Percentiles rank a stretch among this genome's conserved stretches.
phyloP scores from a whole-genome alignment of 2,113 vertebrate genomes.

The Aphyosemion australe region DNA sequence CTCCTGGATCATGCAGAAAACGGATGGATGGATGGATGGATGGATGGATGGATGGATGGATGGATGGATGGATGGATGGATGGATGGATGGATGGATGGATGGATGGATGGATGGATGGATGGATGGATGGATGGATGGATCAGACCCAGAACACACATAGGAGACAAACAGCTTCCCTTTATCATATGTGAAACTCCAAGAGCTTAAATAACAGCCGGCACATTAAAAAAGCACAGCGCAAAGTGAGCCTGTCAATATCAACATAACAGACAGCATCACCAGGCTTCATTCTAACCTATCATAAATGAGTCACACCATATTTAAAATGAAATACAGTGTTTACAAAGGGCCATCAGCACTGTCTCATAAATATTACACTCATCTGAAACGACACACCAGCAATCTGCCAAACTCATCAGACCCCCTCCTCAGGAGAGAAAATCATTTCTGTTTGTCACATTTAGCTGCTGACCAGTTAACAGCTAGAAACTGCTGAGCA shows the following conservation, averaged over 20 bases:
- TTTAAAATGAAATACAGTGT: constrained; percentile 44
- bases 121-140: no score
- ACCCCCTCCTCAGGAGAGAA: constrained; percentile 17
- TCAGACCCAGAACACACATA: neutral
- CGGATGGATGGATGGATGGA: no score
- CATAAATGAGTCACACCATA: constrained; percentile 32
- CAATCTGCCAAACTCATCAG: constrained; percentile 16
- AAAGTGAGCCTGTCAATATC: constrained; percentile 4
- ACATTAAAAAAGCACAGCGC: constrained; percentile 5
- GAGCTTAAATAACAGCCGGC: constrained; percentile 7
- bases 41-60: no score
- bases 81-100: no score
- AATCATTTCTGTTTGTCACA: constrained; percentile 42
- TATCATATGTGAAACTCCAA: neutral
- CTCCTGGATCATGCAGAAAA: no score
- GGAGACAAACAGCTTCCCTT: neutral
- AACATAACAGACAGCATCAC: constrained; percentile 12
- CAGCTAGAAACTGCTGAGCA: constrained; percentile 29
- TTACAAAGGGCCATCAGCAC: constrained; percentile 38
- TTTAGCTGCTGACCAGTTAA: constrained; percentile 34
- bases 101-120: no score
- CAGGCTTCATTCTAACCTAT: constrained; percentile 6
- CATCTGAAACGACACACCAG: constrained; percentile 34
- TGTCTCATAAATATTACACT: constrained; percentile 36
- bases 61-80: no score